A percentile compares a stretch with the other conserved stretches of the same genome.
These are phyloP conservation scores for Tachysurus vachellii DNA, from an alignment of 2,113 vertebrate genomes.

Conservation along the genomic window DNA sequence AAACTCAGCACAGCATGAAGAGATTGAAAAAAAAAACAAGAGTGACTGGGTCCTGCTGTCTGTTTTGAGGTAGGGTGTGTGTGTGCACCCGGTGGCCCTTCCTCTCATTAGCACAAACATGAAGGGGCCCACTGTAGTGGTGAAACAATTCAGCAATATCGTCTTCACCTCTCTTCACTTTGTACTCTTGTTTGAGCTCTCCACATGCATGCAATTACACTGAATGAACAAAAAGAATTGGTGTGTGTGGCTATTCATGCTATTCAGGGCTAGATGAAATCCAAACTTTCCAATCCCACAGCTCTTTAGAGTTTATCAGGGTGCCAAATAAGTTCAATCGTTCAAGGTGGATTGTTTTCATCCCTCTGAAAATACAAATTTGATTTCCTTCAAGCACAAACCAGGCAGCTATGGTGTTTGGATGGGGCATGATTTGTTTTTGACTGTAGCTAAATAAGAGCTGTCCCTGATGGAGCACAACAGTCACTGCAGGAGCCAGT, in stretches of 20 bases:
- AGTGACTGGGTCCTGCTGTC: conserved; percentile 20
- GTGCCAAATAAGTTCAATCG: conserved; percentile 43
- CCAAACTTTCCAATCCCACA: conserved; percentile 40
- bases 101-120: conserved; percentile 41
- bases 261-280: conserved; percentile 33
- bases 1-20: conserved; percentile 38
- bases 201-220: conserved; percentile 42
- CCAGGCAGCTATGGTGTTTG: conserved; percentile 21
- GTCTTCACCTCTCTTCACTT: conserved; percentile 29
- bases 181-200: conserved; percentile 28
- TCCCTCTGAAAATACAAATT: conserved; percentile 52
- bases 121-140: conserved; percentile 40
- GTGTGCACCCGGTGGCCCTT: conserved; percentile 29
- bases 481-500: conserved; percentile 12
- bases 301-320: conserved; percentile 39
- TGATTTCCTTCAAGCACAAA: conserved; percentile 54
- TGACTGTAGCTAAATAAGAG: conserved; percentile 47
- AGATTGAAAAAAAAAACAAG: background rate
- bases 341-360: conserved; percentile 57
- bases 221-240: conserved; percentile 42
- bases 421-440: conserved; percentile 42
- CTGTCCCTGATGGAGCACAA: conserved; percentile 43
- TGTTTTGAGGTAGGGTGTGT: conserved; percentile 32
- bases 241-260: conserved; percentile 10
- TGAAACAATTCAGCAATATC: conserved; percentile 52